Evolutionary conservation across 2,888 invertebrate species (phyloP), one percentile per base, ranked within the genome.

Genomic region (Drosophila putrida): DNA sequence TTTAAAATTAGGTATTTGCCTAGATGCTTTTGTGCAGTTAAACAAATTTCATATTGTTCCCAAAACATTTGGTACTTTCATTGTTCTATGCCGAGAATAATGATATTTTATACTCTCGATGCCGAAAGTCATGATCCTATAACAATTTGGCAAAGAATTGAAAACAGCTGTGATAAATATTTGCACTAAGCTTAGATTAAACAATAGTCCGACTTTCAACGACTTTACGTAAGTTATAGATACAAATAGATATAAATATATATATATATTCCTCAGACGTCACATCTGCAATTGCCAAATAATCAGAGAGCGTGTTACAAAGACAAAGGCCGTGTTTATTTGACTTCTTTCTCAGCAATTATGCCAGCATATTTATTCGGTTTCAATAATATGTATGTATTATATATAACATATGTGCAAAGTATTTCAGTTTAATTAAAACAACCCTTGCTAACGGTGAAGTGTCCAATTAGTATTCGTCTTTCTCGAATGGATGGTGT

Each of bases 401-500:
- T 6, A 6, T 31, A 8, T 31, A 31, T 57, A 43, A 43, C 41
- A 44, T 49, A 15, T 38, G 25, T 41, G 36, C 8, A 41, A 41
- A n/a, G 31, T 10, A n/a, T 46, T 28, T 38, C 11, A 13, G 46
- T 35, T 54, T 60, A 35, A 44, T 11, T 4, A 6, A 9, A 70
- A 53, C 28, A 57, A 11, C n/a, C n/a, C n/a, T 43, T 33, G 11
- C 6, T 51, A 15, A 43, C 50, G 5, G 20, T 8, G 31, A 27
- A 9, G 6, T 39, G 33, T 20, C 25, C 41, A n/a, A 55, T 93
- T 93, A 95, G 81, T 91, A 95, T 61, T 94, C 94, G 63, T 94
- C 94, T 20, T 94, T 94, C 76, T 93, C 94, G 63, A 95, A 95
- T 0, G 95, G 95, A 92, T 95, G 95, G 75, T 94, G 80, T 57